Evolutionary conservation across 2,113 vertebrate species (phyloP).

Genomic region (Pycnonotus jocosus): DNA sequence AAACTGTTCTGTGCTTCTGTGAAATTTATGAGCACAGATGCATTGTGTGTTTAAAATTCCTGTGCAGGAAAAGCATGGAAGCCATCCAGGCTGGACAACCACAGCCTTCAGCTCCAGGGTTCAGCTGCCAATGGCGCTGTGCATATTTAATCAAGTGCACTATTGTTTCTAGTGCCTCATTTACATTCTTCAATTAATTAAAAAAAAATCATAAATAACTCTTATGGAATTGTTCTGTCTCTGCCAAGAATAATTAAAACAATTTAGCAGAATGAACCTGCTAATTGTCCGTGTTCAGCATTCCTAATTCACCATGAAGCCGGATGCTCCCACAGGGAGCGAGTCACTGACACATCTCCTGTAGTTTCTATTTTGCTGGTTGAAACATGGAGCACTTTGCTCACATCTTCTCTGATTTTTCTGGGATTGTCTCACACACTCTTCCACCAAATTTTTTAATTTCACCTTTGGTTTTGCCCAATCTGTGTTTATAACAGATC

Average conservation of each 20-base stretch:
- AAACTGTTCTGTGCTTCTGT: fast-evolving
- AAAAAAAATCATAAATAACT: not conserved
- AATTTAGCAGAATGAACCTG: not conserved
- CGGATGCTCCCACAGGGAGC: not conserved
- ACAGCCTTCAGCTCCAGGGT: not conserved
- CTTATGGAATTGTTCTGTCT: not conserved
- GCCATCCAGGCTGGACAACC: not conserved
- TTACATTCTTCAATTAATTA: conserved; percentile 28
- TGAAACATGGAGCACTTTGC: not conserved
- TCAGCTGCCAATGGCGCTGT: not conserved
- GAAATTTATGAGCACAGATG: not conserved
- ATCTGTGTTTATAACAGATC: not conserved
- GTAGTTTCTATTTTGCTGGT: not conserved
- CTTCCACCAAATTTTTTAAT: not conserved
- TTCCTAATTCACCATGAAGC: not conserved
- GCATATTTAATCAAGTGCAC: not conserved
- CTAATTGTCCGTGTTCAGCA: not conserved
- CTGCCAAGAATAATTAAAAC: conserved; percentile 23
- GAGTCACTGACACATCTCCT: not conserved
- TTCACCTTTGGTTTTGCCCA: not conserved
- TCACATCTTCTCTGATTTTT: not conserved
- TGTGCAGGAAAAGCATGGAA: not conserved
- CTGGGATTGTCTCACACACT: not conserved
- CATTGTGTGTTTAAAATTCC: not conserved
- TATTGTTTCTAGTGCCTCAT: not conserved